A percentile compares a stretch with the other conserved stretches of the same genome.
Conservation (phyloP, 1,140 invertebrate species). For the Drosophila truncata region DNA sequence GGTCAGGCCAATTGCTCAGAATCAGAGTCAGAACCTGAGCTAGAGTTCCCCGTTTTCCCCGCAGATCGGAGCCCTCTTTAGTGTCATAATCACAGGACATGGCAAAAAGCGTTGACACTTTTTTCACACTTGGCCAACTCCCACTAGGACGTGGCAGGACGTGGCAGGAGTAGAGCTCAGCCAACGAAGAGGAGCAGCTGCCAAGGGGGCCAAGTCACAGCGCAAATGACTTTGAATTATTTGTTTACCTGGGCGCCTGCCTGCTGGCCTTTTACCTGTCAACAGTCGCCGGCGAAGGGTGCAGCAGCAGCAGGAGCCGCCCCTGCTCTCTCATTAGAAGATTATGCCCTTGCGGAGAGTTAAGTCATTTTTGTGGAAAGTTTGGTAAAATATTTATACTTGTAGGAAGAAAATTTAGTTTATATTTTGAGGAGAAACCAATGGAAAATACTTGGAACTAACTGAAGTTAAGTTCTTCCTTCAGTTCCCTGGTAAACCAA, state of each 20-base stretch:
- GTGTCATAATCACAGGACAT: conserved; percentile 73
- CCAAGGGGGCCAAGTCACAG: conserved; percentile 55
- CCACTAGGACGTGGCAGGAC: conserved; percentile 22
- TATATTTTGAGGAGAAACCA: background rate
- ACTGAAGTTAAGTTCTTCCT: background rate
- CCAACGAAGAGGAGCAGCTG: conserved; percentile 58
- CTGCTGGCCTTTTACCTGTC: conserved; percentile 33
- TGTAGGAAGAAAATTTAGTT: background rate
- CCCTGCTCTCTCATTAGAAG: conserved; percentile 28
- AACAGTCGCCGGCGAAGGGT: conserved; percentile 11
- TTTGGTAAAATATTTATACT: background rate
- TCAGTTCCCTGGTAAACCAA: background rate
- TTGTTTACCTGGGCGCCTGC: conserved; percentile 67
- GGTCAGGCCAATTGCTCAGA: conserved; percentile 25
- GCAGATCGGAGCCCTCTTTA: conserved; percentile 65
- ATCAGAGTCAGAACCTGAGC: background rate
- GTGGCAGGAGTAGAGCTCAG: conserved; percentile 15
- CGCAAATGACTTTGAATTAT: conserved; percentile 82
- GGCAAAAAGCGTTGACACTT: conserved; percentile 56
- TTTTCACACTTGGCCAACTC: conserved; percentile 62
- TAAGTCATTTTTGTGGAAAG: background rate
- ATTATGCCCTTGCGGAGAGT: conserved; percentile 13
- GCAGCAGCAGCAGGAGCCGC: conserved; percentile 1
- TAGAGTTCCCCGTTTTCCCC: background rate
- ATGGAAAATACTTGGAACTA: background rate